Percentiles rank a stretch among this genome's conserved stretches.
These are phyloP conservation scores for Beroe ovata DNA, from an alignment of 37 sponge, comb jelly and placozoan genomes.

Conservation along the genomic window DNA sequence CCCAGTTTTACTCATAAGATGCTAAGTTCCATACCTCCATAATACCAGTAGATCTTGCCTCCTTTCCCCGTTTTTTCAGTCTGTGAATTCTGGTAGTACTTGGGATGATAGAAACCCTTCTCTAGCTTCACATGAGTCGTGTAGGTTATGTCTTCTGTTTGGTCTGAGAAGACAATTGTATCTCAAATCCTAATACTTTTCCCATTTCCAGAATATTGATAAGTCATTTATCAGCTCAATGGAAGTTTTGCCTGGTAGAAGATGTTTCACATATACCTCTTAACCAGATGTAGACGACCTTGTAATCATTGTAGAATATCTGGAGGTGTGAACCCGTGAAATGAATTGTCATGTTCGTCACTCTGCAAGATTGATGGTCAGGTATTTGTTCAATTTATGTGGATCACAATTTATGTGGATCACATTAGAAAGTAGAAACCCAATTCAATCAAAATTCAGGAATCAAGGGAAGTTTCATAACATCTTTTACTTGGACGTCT, in stretches of 20 bases:
- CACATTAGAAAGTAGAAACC: too few relatives aligned
- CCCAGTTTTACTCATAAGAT: too few relatives aligned
- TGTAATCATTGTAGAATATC: slow-evolving; percentile 41
- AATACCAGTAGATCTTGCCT: slow-evolving; percentile 62
- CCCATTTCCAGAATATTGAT: too few relatives aligned
- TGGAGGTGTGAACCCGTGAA: slow-evolving; percentile 38
- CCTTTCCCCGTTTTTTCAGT: neutral
- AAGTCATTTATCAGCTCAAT: too few relatives aligned
- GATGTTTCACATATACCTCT: too few relatives aligned
- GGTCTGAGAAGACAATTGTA: slow-evolving; percentile 47
- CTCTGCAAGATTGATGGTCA: neutral
- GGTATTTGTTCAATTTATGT: neutral
- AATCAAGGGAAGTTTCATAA: too few relatives aligned
- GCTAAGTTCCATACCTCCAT: slow-evolving; percentile 58
- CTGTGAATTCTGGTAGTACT: neutral
- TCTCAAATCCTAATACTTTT: too few relatives aligned
- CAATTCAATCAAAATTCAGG: too few relatives aligned
- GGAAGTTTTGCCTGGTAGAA: too few relatives aligned
- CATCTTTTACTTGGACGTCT: neutral
- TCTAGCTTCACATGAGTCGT: slow-evolving; percentile 50
- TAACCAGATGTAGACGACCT: slow-evolving; percentile 53
- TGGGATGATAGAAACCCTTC: slow-evolving; percentile 23
- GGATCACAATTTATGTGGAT: too few relatives aligned
- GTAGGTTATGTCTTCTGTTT: slow-evolving; percentile 58
- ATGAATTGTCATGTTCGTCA: slow-evolving; percentile 54